Evolutionary conservation across 2,113 vertebrate species (phyloP), one percentile per base, ranked within the genome.

Genomic region (Cyphomyrus discorhynchus): DNA sequence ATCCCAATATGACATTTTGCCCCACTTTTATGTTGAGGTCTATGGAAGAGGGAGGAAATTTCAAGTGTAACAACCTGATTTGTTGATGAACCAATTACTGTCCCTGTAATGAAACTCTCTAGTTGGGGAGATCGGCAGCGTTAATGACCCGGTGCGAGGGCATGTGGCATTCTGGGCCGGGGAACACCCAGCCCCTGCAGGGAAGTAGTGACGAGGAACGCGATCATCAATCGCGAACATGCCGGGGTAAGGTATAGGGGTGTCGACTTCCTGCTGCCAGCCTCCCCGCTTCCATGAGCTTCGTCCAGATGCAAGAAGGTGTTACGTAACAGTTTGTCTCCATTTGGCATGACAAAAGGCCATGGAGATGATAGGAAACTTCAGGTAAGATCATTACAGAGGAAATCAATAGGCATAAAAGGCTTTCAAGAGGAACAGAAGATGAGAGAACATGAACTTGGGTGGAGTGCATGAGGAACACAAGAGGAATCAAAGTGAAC

Each of bases 251-350:
- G 15, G 35, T 5, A 35, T 7, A 31, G 70, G 70, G 31, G 5
- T 42, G 74, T 42, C 1, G 5, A 42, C 35, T 42, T 80, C 74
- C 74, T 80, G 15, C 31, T 13, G 11, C 13, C 15, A 80, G 35
- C 74, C 15, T 19, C 74, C 35, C 5, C 17, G 0, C 15, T 42
- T 80, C 74, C 74, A 42, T 42, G 74, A 42, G 15, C 31, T 42
- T 80, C 42, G 74, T 80, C 74, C 35, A 80, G 13, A 80, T 39
- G 74, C 35, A 15, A 66, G 83, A 53, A 45, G 91, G 87, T 47
- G 86, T 82, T 87, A 27, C 13, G 27, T 24, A 90, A 86, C 83
- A 90, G 90, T 50, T 49, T 70, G 82, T 82, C 21, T 87, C 49
- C 80, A 46, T 62, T 91, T 90, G 35, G 24, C 39, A 70, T 66